Evolutionary conservation across 2,888 invertebrate genomes (phyloP).

Genomic region (Drosophila prolongata): DNA sequence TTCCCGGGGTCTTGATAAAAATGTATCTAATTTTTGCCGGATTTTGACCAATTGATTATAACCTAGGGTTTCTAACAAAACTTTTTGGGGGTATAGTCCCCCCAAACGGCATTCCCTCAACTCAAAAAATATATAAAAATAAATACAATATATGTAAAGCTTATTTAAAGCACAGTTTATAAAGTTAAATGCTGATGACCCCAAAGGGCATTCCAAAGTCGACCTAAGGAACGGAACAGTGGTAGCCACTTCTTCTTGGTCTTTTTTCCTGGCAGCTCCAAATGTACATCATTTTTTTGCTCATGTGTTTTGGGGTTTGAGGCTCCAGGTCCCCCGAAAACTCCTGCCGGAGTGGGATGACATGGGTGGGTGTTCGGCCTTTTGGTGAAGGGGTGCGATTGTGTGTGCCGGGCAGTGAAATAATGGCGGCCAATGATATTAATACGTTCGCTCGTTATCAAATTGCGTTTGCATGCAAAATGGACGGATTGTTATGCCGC

Average conservation of each 20-base stretch:
- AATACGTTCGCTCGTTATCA: conserved; percentile 83
- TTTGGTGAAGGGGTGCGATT: conserved; percentile 11
- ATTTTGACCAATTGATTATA: too few species aligned
- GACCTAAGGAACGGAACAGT: neutral
- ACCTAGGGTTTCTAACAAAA: too few species aligned
- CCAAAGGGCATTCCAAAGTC: conserved; percentile 29
- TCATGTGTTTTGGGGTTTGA: neutral
- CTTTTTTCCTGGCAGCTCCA: conserved; percentile 36
- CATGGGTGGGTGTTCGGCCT: neutral
- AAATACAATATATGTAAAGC: too few species aligned
- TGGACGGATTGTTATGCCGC: conserved; percentile 66
- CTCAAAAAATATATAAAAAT: too few species aligned
- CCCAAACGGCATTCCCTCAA: too few species aligned
- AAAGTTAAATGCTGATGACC: neutral
- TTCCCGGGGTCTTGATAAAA: too few species aligned
- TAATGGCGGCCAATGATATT: conserved; percentile 81
- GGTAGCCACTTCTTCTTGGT: neutral
- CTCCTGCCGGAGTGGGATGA: neutral
- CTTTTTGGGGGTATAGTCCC: too few species aligned
- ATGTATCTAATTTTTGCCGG: too few species aligned
- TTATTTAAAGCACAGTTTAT: too few species aligned
- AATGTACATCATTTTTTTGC: conserved; percentile 67
- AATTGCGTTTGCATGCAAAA: conserved; percentile 81
- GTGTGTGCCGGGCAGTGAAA: conserved; percentile 46
- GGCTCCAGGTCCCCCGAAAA: neutral